A percentile compares a stretch with the other conserved stretches of the same genome.
These are phyloP conservation scores for Cryptomyrus ogoouensis DNA, from an alignment of 2,113 vertebrate species.

Conservation along the genomic window DNA sequence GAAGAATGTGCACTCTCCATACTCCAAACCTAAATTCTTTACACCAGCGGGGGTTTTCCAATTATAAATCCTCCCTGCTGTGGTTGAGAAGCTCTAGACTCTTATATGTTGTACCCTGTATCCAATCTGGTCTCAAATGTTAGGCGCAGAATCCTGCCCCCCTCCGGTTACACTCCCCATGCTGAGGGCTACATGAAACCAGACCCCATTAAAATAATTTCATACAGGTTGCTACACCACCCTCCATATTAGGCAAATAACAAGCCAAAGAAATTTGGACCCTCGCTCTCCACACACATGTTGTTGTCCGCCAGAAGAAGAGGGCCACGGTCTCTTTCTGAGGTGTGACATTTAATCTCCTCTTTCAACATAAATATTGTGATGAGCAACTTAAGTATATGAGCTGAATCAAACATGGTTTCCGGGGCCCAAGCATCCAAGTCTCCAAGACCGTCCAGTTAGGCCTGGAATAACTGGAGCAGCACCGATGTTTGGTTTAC, in stretches of 20 bases:
- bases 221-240: not conserved
- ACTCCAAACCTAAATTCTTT: not conserved
- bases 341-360: not conserved
- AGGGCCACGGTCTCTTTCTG: not conserved
- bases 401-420: not conserved
- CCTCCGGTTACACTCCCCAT: not conserved
- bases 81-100: not conserved
- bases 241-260: not conserved
- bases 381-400: not conserved
- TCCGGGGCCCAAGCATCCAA: not conserved
- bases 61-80: constrained; percentile 16
- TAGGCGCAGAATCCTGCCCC: not conserved
- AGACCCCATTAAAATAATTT: not conserved
- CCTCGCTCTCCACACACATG: not conserved
- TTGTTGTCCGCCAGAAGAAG: not conserved
- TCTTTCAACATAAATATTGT: not conserved
- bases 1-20: not conserved
- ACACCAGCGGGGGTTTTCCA: not conserved
- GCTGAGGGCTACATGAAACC: not conserved
- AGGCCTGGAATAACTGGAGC: not conserved
- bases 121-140: not conserved
- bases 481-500: not conserved
- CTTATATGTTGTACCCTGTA: not conserved
- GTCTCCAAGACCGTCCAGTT: not conserved
- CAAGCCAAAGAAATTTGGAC: not conserved